Conservation (phyloP, 2,113 vertebrate species). For the Pterophyllum scalare region DNA sequence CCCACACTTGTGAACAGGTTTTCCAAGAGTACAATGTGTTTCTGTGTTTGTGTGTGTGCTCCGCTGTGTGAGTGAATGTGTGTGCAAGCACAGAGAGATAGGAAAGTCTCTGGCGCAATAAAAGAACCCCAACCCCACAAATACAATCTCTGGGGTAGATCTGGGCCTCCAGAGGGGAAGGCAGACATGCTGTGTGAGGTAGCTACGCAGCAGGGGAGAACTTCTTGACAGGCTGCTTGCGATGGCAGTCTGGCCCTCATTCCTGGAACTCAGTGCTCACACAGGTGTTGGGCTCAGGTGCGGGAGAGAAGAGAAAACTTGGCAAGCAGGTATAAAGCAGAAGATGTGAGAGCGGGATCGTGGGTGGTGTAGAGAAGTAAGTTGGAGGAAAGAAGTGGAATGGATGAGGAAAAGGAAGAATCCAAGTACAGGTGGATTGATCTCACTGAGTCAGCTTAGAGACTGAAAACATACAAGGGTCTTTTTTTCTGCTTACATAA, state of each 20-base stretch:
- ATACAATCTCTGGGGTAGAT: conserved; percentile 22
- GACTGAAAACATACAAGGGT: conserved; percentile 13
- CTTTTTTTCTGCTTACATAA: conserved; percentile 36
- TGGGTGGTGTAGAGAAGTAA: conserved; percentile 24
- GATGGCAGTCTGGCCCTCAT: conserved; percentile 45
- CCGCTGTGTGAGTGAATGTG: conserved; percentile 20
- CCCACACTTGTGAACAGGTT: conserved; percentile 46
- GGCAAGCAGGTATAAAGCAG: conserved; percentile 53
- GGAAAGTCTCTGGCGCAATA: conserved; percentile 10
- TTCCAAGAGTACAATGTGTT: conserved; percentile 25
- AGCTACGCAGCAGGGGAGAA: conserved; percentile 41
- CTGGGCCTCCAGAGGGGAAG: conserved; percentile 30
- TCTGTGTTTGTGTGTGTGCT: conserved; percentile 19
- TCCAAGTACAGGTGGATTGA: not conserved
- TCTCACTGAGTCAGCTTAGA: conserved; percentile 17
- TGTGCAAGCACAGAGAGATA: conserved; percentile 33
- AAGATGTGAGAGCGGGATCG: conserved; percentile 33
- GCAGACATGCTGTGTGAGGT: conserved; percentile 44
- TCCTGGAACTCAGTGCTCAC: conserved; percentile 59
- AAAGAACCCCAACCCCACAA: not conserved
- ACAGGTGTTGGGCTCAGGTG: conserved; percentile 72
- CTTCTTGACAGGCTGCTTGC: conserved; percentile 42
- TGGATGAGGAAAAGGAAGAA: conserved; percentile 6
- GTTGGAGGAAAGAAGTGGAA: conserved; percentile 5
- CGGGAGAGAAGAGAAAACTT: conserved; percentile 59